Evolutionary conservation across 2,797 vertebrate genomes (phyloP).

Genomic region (Molossus alvarezi): DNA sequence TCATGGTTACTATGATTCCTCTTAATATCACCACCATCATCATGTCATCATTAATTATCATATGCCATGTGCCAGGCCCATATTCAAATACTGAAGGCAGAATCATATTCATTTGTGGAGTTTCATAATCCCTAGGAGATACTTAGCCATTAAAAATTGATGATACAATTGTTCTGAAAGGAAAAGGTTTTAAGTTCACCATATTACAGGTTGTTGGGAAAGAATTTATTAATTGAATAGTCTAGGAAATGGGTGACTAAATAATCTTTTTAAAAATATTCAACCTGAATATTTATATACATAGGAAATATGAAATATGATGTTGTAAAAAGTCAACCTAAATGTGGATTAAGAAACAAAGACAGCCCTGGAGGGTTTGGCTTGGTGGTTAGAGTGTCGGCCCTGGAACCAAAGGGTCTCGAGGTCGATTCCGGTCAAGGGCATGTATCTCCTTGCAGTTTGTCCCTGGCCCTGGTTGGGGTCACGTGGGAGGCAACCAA

Average conservation of each 20-base stretch:
- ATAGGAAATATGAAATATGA: neutral
- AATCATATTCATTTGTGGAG: neutral
- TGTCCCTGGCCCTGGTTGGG: too few relatives aligned
- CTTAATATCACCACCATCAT: neutral
- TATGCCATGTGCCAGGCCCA: neutral
- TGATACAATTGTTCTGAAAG: constrained; percentile 37
- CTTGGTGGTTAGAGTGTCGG: too few relatives aligned
- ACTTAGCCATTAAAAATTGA: constrained; percentile 16
- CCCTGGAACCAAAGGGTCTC: too few relatives aligned
- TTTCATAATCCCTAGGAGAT: constrained; percentile 8
- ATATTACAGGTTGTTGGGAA: neutral
- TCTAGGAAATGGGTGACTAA: constrained; percentile 34
- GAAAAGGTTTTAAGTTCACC: constrained; percentile 17
- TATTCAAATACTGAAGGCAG: neutral
- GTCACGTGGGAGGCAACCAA: too few relatives aligned
- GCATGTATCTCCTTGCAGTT: too few relatives aligned
- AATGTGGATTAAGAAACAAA: neutral
- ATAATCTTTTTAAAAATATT: constrained; percentile 46
- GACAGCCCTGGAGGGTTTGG: neutral
- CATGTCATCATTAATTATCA: neutral
- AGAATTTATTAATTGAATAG: constrained; percentile 47
- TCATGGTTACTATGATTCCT: neutral
- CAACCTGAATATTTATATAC: neutral
- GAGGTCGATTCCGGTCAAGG: too few relatives aligned
- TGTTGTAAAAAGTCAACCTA: neutral